A percentile compares a stretch with the other conserved stretches of the same genome.
These are phyloP conservation scores for Drepana arcuata DNA, from an alignment of 1,140 invertebrate genomes.

Conservation along the genomic window DNA sequence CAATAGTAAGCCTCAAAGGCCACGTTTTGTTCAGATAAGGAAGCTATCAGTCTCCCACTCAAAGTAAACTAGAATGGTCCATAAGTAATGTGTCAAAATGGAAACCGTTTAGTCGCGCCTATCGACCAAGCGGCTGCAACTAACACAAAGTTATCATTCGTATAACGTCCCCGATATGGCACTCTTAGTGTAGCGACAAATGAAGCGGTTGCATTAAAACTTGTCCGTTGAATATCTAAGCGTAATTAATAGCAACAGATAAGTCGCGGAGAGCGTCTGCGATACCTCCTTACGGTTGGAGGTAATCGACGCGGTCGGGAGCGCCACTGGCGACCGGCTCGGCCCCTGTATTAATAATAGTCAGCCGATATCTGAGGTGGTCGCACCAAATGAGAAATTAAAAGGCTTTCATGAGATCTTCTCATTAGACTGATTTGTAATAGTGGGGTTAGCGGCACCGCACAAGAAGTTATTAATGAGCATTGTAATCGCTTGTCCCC, in stretches of 20 bases:
- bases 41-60: too few relatives aligned
- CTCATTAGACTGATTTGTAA: slow-evolving; percentile 63
- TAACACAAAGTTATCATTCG: slow-evolving; percentile 52
- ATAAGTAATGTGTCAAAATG: too few relatives aligned
- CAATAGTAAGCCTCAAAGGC: slow-evolving; percentile 28
- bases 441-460: slow-evolving; percentile 34
- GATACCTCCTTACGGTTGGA: slow-evolving; percentile 38
- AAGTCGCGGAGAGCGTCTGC: slow-evolving; percentile 45
- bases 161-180: slow-evolving; percentile 56
- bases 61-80: too few relatives aligned
- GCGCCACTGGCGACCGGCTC: slow-evolving; percentile 41
- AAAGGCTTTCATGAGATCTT: slow-evolving; percentile 63
- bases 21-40: too few relatives aligned
- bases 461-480: slow-evolving; percentile 50
- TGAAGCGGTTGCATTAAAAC: slow-evolving; percentile 70
- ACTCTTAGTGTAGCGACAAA: slow-evolving; percentile 57
- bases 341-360: slow-evolving; percentile 60
- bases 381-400: slow-evolving; percentile 64
- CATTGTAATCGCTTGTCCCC: slow-evolving; percentile 40
- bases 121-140: not conserved
- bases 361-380: slow-evolving; percentile 50
- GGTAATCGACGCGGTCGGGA: slow-evolving; percentile 48
- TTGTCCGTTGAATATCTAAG: slow-evolving; percentile 61
- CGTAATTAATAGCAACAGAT: slow-evolving; percentile 67
- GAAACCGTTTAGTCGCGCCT: too few relatives aligned